A percentile compares a stretch with the other conserved stretches of the same genome.
These are phyloP conservation scores for Litoditis marina DNA, from an alignment of 2,888 invertebrate genomes.

Conservation along the genomic window DNA sequence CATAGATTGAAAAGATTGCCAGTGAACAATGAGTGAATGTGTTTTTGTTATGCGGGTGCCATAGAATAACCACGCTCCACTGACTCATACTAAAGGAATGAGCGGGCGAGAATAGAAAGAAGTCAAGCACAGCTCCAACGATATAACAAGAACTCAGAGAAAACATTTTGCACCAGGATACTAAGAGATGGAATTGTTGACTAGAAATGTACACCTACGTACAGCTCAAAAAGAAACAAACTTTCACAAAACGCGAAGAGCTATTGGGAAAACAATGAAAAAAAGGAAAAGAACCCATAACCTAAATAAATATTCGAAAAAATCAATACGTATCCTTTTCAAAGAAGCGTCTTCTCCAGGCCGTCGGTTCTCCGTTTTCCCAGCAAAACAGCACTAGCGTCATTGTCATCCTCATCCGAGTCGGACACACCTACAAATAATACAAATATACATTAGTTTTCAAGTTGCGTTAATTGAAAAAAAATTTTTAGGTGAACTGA, in stretches of 20 bases:
- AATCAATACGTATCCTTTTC: background rate
- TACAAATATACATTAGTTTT: no score
- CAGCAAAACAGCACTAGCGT: conserved; percentile 1
- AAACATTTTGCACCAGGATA: background rate
- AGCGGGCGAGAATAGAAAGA: no score
- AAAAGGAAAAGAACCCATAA: background rate
- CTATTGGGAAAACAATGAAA: background rate
- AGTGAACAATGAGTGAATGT: no score
- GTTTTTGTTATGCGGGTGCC: no score
- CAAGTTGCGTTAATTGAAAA: no score
- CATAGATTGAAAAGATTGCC: no score
- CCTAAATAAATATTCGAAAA: background rate
- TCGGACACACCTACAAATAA: no score
- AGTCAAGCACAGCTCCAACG: no score
- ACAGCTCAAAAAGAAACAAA: background rate
- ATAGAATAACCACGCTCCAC: no score
- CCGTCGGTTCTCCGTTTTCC: conserved; percentile 15
- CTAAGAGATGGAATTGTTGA: background rate
- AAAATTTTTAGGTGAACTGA: no score
- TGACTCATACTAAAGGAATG: no score
- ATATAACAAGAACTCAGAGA: background rate
- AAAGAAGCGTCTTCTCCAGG: conserved; percentile 23
- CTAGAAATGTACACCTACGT: background rate
- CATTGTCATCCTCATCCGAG: conserved; percentile 21
- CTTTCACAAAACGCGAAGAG: background rate